Evolutionary conservation across 1,140 invertebrate species (phyloP).

Genomic region (Gerris buenoi): DNA sequence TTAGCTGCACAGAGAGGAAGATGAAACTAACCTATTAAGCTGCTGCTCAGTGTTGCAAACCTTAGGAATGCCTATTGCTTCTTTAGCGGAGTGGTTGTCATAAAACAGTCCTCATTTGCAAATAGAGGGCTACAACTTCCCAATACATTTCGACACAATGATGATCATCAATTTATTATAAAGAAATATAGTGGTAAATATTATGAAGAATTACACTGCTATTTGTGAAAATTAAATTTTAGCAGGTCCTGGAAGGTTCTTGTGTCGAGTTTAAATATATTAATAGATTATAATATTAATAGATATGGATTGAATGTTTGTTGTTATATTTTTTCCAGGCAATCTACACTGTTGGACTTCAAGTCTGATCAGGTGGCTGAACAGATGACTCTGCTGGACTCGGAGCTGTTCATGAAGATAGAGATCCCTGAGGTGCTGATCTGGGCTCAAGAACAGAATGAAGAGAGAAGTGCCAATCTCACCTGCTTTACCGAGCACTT

Average conservation of each 20-base stretch:
- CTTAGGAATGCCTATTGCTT: no score
- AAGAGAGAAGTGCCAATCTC: slow-evolving; percentile 90
- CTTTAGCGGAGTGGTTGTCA: no score
- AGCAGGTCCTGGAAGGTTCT: not conserved
- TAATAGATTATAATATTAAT: not conserved
- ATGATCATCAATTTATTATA: no score
- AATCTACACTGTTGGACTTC: slow-evolving; percentile 70
- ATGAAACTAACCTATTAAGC: no score
- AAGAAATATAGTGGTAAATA: no score
- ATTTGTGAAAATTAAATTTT: not conserved
- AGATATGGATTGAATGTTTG: no score
- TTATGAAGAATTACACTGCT: no score
- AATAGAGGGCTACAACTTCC: no score
- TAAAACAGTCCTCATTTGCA: no score
- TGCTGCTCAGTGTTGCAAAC: no score
- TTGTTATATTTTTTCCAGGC: slow-evolving; percentile 37
- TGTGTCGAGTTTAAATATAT: not conserved
- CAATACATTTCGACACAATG: no score
- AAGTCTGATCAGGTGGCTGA: slow-evolving; percentile 86
- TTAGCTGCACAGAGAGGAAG: no score
- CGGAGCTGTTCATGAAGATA: slow-evolving; percentile 89
- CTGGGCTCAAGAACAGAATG: slow-evolving; percentile 94
- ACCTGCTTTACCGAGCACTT: slow-evolving; percentile 97
- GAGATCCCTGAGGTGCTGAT: slow-evolving; percentile 92
- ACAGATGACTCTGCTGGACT: slow-evolving; percentile 95